Conservation (phyloP, 2,888 invertebrate species). For the Carcina quercana region DNA sequence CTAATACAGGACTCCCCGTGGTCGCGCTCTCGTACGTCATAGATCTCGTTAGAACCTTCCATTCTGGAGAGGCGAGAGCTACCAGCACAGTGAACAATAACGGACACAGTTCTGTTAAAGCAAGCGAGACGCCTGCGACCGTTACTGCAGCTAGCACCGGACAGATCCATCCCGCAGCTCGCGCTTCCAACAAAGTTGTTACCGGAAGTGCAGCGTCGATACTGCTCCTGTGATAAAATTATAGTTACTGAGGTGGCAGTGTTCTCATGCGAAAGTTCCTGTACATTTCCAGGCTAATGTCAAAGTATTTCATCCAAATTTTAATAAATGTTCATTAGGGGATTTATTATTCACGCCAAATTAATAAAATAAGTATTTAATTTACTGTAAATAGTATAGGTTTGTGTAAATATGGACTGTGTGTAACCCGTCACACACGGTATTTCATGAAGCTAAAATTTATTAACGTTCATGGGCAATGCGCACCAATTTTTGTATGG, state of each 20-base stretch:
- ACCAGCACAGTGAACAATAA: slow-evolving; percentile 71
- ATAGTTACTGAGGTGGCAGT: too few relatives aligned
- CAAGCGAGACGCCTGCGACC: slow-evolving; percentile 74
- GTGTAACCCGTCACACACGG: too few relatives aligned
- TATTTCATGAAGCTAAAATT: too few relatives aligned
- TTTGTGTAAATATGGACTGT: too few relatives aligned
- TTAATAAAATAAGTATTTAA: slow-evolving; percentile 10
- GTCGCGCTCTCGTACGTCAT: slow-evolving; percentile 75
- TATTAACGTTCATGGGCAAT: too few relatives aligned
- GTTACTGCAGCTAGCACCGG: slow-evolving; percentile 75
- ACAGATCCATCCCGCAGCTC: slow-evolving; percentile 75
- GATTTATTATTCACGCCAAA: too few relatives aligned
- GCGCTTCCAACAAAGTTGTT: slow-evolving; percentile 74
- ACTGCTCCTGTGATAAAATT: slow-evolving; percentile 59
- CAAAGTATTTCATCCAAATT: too few relatives aligned
- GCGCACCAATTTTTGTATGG: too few relatives aligned
- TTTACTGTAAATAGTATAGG: too few relatives aligned
- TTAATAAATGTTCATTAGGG: too few relatives aligned
- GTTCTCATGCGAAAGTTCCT: too few relatives aligned
- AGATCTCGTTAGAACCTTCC: slow-evolving; percentile 76
- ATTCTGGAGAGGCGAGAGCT: slow-evolving; percentile 74
- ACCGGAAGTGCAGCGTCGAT: slow-evolving; percentile 75
- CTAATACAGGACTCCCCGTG: slow-evolving; percentile 77
- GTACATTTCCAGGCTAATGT: too few relatives aligned
- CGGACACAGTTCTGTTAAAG: slow-evolving; percentile 77